Conservation (phyloP, 2,113 vertebrate genomes). For the Callionymus lyra region DNA sequence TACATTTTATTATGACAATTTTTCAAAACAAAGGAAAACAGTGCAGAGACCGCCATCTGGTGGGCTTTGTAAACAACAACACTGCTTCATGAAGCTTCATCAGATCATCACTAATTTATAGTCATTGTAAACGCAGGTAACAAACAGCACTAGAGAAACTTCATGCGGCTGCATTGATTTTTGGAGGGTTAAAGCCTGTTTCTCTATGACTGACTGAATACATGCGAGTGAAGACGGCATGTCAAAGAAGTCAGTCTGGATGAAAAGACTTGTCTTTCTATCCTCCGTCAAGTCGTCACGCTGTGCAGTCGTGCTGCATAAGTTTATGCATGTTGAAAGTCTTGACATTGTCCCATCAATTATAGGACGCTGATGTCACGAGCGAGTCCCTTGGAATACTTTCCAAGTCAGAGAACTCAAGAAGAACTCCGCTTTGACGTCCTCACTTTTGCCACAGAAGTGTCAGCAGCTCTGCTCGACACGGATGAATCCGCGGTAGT, state of each 20-base stretch:
- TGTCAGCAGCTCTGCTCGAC: conserved; percentile 28
- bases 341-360: conserved; percentile 50
- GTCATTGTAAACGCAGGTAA: conserved; percentile 7
- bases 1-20: no score
- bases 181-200: conserved; percentile 15
- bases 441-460: conserved; percentile 29
- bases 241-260: conserved; percentile 34
- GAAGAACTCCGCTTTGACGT: conserved; percentile 36
- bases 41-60: no score
- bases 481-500: conserved; percentile 25
- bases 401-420: conserved; percentile 42
- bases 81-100: no score
- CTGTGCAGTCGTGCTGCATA: conserved; percentile 35
- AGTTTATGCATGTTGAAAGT: conserved; percentile 34
- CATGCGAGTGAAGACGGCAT: conserved; percentile 19
- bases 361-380: conserved; percentile 34
- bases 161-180: conserved; percentile 17
- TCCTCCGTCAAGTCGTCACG: conserved; percentile 24
- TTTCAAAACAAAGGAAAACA: no score
- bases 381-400: conserved; percentile 28
- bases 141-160: conserved; percentile 14
- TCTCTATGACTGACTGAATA: conserved; percentile 11
- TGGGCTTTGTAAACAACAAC: no score
- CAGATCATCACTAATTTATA: no score
- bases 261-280: conserved; percentile 44